These are phyloP conservation scores for Periplaneta americana DNA, from an alignment of 1,140 invertebrate species.

Conservation along the genomic window DNA sequence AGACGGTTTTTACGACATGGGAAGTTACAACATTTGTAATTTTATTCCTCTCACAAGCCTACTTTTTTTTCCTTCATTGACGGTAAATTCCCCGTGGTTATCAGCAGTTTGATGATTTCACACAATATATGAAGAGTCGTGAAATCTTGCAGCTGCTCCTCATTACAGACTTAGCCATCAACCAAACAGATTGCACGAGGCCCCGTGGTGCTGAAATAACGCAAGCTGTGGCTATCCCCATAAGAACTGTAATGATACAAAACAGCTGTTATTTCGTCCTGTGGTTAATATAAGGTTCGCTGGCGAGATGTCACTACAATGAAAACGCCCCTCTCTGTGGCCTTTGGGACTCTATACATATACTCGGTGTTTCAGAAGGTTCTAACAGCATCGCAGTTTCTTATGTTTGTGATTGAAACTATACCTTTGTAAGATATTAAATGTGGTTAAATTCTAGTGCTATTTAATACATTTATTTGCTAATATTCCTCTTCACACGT, in stretches of 20 bases:
- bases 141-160: too few species aligned
- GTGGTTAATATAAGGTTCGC: background rate
- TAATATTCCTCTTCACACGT: too few species aligned
- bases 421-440: too few species aligned
- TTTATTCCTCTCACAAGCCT: background rate
- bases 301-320: background rate
- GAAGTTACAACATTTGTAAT: background rate
- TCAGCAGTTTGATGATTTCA: background rate
- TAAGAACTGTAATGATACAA: background rate
- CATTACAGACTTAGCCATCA: background rate
- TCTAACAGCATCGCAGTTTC: too few species aligned
- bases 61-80: background rate
- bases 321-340: background rate
- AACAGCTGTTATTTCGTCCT: background rate
- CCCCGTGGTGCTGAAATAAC: background rate
- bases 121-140: background rate
- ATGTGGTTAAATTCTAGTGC: too few species aligned
- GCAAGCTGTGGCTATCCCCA: background rate
- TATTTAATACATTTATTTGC: too few species aligned
- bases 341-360: too few species aligned
- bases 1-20: background rate
- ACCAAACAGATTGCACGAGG: background rate
- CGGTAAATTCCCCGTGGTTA: background rate
- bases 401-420: too few species aligned
- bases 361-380: background rate